Base-by-base conservation (phyloP, 2,797 vertebrate genomes). In the Lycodopsis pacificus region DNA sequence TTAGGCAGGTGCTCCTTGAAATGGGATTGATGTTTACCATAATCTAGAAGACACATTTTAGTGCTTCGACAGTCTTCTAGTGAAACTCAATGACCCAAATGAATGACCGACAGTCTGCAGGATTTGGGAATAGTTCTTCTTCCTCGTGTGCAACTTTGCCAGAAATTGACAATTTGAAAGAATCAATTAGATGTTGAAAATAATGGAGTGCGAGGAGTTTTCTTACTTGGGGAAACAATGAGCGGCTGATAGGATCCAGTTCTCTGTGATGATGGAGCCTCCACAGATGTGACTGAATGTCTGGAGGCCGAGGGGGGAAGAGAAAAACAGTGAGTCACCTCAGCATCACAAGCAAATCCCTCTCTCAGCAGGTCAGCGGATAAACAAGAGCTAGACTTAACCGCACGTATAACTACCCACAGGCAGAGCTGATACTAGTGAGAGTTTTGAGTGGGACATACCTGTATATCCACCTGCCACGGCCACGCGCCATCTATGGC, bases 401-500 rank as follows among this genome's bases (percentile, higher is more conserved):
- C 25, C 70, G 62, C 40, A 53, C 66, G 58, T 17, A 3, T 0
- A 58, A 20, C 54, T 30, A 13, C 22, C 62, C 11, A 38, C 58
- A 25, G 61, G 71, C 54, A 20, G 17, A 19, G 15, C 9, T 40
- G 22, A 56, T 9, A 42, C 3, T 1, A 2, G 14, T 30, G 34
- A 30, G 49, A 65, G 34, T 20, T 36, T 62, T 61, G 19, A 48
- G 6, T 6, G 34, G 34, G 49, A 65, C 62, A 4, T 79, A 95
- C 94, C 91, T 95, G 95, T 36, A 96, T 75, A 51, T 94, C 95
- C 53, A 95, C 94, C 85, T 95, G 95, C 95, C 95, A 96, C 0
- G 95, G 95, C 95, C 95, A 96, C 7, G 88, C 85, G n/a, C 95
- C 95, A 0, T 77, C n/a, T 1, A 1, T 0, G 6, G 94, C 80